Conservation (phyloP, 2,888 invertebrate species). For the Hemithea aestivaria region DNA sequence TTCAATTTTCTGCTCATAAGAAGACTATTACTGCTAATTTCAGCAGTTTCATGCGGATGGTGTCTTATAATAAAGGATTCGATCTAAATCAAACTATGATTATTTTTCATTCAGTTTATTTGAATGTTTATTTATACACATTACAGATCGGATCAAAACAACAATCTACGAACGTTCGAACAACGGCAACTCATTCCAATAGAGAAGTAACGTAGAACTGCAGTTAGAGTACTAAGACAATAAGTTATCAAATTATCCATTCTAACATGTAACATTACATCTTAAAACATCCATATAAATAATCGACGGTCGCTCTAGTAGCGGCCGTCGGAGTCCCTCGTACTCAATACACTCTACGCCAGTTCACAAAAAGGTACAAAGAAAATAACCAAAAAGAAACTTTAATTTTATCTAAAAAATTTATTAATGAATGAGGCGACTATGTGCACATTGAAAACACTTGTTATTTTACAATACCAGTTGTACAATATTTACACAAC, state of each 20-base stretch:
- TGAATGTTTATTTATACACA: slow-evolving; percentile 26
- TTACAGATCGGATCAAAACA: slow-evolving; percentile 30
- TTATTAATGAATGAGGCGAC: slow-evolving; percentile 79
- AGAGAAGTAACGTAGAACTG: slow-evolving; percentile 13
- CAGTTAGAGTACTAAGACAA: slow-evolving; percentile 18
- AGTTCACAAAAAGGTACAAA: slow-evolving; percentile 29
- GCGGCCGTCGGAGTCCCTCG: slow-evolving; percentile 4
- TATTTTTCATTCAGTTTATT: slow-evolving; percentile 26
- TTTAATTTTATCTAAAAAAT: slow-evolving; percentile 74
- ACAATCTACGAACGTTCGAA: slow-evolving; percentile 17
- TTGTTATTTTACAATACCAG: slow-evolving; percentile 72
- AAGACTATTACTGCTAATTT: too few relatives aligned
- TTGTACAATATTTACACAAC: slow-evolving; percentile 74
- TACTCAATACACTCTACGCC: slow-evolving; percentile 16
- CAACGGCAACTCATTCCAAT: slow-evolving; percentile 10
- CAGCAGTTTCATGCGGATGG: too few relatives aligned
- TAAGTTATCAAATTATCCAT: slow-evolving; percentile 15
- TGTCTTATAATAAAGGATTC: slow-evolving; percentile 4
- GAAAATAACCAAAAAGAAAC: slow-evolving; percentile 46
- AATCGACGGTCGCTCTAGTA: background rate
- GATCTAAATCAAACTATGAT: slow-evolving; percentile 19
- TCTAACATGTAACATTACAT: slow-evolving; percentile 7
- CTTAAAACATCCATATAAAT: slow-evolving; percentile 3
- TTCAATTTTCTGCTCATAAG: too few relatives aligned
- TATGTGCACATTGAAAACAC: slow-evolving; percentile 79